Base-by-base conservation (phyloP, 2,888 invertebrate genomes). In the Orchestes rusci region DNA sequence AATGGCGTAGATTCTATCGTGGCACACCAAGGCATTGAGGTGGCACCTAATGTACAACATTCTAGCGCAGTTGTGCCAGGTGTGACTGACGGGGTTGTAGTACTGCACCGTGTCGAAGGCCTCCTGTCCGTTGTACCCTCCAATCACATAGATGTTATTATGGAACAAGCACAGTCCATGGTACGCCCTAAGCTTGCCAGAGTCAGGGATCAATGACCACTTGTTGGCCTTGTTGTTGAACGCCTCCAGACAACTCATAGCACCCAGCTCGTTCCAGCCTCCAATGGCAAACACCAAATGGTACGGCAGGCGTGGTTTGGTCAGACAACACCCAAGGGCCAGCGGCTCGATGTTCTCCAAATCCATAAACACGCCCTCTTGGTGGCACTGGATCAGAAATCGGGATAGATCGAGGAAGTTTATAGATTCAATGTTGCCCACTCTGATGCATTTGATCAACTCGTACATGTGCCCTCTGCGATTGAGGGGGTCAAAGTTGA, bases 261-360 rank as follows among this genome's bases (percentile, higher is more conserved):
- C 86, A 52, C 82, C 82, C n/a, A 86, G 86, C n/a, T 82, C 75
- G 62, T 81, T 74, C 90, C 88, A 88, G 1, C 90, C 90, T 3
- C 89, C 89, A 13, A 89, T 79, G 10, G 88, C 84, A 64, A 90
- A 89, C 8, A 90, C 71, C 56, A 85, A 76, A 58, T 84, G 84
- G 63, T 84, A 80, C 34, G 77, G 87, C 66, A 86, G 76, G 46
- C 90, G 71, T 0, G 89, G 87, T 19, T 61, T 48, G 32, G 57
- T 58, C 4, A 59, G 28, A 29, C 58, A 59, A 28, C 53, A 53
- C 33, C 52, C 47, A 4, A 50, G 41, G 35, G 54, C 49, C 1
- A 54, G 52, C 23, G 50, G 49, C 35, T 56, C 56, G 31, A 53
- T 35, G 7, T 53, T 53, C 1, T 53, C 47, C 16, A 59, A 16